Conservation (phyloP, 92 coral and sea anemone genomes). For the Palythoa grandiflora region DNA sequence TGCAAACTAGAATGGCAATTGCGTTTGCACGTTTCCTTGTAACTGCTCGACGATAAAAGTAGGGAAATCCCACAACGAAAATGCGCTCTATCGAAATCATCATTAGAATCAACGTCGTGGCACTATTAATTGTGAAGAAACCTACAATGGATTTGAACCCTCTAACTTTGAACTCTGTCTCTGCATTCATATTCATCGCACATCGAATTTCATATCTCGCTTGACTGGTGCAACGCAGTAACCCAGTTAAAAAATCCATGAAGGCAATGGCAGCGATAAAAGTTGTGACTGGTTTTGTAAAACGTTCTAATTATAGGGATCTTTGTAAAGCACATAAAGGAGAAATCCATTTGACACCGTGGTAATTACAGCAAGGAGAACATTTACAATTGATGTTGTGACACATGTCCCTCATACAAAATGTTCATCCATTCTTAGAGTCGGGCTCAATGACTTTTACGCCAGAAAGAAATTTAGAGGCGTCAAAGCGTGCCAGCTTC, state of each 20-base stretch:
- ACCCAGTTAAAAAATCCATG: slow-evolving; percentile 7
- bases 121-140: background rate
- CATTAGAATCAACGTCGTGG: too few relatives aligned
- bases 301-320: background rate
- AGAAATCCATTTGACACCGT: too few relatives aligned
- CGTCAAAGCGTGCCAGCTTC: too few relatives aligned
- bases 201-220: too few relatives aligned
- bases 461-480: too few relatives aligned
- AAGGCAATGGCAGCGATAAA: background rate
- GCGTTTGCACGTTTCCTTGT: too few relatives aligned
- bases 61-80: too few relatives aligned
- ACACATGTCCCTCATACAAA: background rate
- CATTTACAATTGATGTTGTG: background rate
- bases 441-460: background rate
- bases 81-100: background rate
- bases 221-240: background rate
- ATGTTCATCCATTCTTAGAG: background rate
- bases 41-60: too few relatives aligned
- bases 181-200: background rate
- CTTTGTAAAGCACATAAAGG: too few relatives aligned
- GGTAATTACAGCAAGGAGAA: background rate
- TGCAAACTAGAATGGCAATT: too few relatives aligned
- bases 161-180: background rate
- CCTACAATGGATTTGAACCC: background rate
- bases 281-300: background rate